Evolutionary conservation across 2,888 invertebrate species (phyloP).

Genomic region (Drosophila hawaiiensis): DNA sequence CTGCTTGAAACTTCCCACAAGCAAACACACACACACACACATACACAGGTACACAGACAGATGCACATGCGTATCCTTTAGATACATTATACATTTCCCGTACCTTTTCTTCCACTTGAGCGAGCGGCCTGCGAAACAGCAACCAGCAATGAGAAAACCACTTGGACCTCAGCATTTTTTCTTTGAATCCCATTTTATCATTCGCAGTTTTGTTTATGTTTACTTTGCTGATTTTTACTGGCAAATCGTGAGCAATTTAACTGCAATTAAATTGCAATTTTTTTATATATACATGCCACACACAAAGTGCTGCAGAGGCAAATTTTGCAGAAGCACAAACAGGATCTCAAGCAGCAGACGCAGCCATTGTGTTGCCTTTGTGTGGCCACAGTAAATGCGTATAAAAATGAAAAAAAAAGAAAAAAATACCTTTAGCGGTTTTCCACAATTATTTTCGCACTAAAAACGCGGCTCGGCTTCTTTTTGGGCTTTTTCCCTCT

Average conservation of each 20-base stretch:
- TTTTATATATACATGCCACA: constrained; percentile 47
- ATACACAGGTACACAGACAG: neutral
- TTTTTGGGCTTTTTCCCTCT: constrained; percentile 62
- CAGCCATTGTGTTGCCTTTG: constrained; percentile 64
- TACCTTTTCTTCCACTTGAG: constrained; percentile 78
- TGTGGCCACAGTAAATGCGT: constrained; percentile 34
- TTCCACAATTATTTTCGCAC: constrained; percentile 79
- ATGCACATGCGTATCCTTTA: constrained; percentile 36
- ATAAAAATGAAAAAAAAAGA: neutral
- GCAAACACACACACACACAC: constrained; percentile 17
- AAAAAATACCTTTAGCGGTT: constrained; percentile 59
- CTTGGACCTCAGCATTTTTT: constrained; percentile 38
- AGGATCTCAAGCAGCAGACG: constrained; percentile 10
- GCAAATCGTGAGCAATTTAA: constrained; percentile 81
- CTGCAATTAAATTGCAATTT: constrained; percentile 81
- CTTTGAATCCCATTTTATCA: constrained; percentile 4
- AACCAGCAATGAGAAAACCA: constrained; percentile 19
- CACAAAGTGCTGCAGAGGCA: constrained; percentile 56
- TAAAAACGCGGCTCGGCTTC: constrained; percentile 62
- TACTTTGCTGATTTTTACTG: constrained; percentile 55
- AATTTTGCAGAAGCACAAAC: constrained; percentile 28
- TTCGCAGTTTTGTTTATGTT: constrained; percentile 37
- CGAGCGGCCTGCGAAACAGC: constrained; percentile 71
- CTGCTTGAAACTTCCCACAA: constrained; percentile 53
- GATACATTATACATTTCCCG: constrained; percentile 41